Percentiles rank a stretch among this genome's conserved stretches.
These are phyloP conservation scores for Meteorus sp. DNA, from an alignment of 1,140 invertebrate genomes.

Conservation along the genomic window DNA sequence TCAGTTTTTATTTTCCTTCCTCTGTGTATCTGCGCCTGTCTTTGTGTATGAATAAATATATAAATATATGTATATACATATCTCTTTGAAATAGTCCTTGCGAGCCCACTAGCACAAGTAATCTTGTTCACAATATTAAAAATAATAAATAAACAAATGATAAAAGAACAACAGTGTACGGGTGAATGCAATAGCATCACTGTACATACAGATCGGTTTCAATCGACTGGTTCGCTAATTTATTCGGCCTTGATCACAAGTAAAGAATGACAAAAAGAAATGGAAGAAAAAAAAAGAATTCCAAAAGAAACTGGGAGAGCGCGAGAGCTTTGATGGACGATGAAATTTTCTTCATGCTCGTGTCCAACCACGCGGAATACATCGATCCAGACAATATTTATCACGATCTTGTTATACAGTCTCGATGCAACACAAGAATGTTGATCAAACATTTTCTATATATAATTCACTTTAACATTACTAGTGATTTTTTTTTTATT, in stretches of 20 bases:
- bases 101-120: no score
- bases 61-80: no score
- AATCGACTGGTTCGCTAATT: neutral
- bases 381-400: neutral
- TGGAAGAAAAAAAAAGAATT: no score
- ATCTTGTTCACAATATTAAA: neutral
- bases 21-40: no score
- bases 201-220: neutral
- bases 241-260: conserved; percentile 4
- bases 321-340: conserved; percentile 1
- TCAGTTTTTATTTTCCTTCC: no score
- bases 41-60: no score
- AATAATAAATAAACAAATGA: neutral
- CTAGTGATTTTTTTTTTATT: neutral
- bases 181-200: no score
- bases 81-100: no score
- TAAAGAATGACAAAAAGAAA: no score
- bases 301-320: no score
- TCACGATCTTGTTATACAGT: neutral
- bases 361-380: neutral
- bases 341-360: neutral
- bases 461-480: neutral
- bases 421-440: conserved; percentile 8
- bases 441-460: conserved; percentile 7
- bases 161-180: neutral